Evolutionary conservation across 2,113 vertebrate genomes (phyloP).

Genomic region (Paramormyrops kingsleyae): DNA sequence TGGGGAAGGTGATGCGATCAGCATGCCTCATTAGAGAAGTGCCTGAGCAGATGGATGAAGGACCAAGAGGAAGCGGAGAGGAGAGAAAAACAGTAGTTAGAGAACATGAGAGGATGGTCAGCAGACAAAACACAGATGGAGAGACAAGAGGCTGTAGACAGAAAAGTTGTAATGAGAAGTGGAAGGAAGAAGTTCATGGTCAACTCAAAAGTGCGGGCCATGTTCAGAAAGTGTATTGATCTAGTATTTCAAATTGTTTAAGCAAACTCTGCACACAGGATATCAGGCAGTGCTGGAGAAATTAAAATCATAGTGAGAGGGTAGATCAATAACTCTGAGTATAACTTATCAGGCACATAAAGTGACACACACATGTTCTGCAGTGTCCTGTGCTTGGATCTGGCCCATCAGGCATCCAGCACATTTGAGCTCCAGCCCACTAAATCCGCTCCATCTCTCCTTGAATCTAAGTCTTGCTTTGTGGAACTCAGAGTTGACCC

Average conservation of each 20-base stretch:
- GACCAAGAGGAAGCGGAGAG: background rate
- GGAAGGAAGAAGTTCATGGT: background rate
- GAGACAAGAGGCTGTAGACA: background rate
- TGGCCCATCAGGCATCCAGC: background rate
- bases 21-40: conserved; percentile 50
- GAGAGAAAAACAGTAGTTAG: background rate
- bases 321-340: background rate
- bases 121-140: background rate
- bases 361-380: background rate
- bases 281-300: background rate
- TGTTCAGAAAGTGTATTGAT: background rate
- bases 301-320: background rate
- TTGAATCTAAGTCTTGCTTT: conserved; percentile 20
- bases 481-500: conserved; percentile 26
- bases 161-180: background rate
- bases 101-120: background rate
- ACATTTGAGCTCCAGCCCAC: background rate
- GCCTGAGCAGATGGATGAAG: conserved; percentile 20
- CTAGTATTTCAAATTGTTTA: background rate
- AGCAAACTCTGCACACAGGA: background rate
- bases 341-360: background rate
- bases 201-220: background rate
- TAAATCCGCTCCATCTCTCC: conserved; percentile 27
- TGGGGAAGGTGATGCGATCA: conserved; percentile 51
- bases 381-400: background rate